Conservation (phyloP, 2,888 invertebrate species). For the Tenthredo livida region DNA sequence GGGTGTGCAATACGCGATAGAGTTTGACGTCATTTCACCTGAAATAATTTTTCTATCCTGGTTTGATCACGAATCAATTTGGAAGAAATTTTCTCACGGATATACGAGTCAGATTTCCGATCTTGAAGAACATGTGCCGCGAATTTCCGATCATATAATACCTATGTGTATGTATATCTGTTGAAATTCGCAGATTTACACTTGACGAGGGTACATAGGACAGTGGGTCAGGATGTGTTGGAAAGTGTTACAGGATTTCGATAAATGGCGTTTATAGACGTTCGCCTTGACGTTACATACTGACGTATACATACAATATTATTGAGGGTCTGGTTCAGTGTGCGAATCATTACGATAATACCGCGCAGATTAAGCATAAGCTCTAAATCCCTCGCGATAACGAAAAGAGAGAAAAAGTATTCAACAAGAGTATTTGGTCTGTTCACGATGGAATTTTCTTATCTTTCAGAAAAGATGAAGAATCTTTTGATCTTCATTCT, state of each 20-base stretch:
- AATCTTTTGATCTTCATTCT: constrained; percentile 51
- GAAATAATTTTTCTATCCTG: too few species aligned
- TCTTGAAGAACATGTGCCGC: neutral
- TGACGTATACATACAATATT: neutral
- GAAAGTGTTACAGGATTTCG: neutral
- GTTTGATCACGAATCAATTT: too few species aligned
- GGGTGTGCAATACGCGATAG: too few species aligned
- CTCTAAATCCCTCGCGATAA: too few species aligned
- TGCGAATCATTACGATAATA: neutral
- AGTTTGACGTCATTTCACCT: too few species aligned
- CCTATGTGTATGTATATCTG: too few species aligned
- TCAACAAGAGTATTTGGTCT: constrained; percentile 24
- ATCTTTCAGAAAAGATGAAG: constrained; percentile 45
- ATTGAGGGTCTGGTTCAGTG: neutral
- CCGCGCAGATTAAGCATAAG: neutral
- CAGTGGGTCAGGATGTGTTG: neutral
- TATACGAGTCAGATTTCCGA: neutral
- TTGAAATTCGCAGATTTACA: neutral
- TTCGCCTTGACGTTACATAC: neutral
- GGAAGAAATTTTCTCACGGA: too few species aligned
- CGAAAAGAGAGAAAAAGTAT: neutral
- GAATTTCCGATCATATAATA: neutral
- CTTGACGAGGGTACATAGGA: neutral
- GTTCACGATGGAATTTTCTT: constrained; percentile 23
- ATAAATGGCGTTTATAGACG: neutral